Percentiles rank a stretch among this genome's conserved stretches.
phyloP scores from a whole-genome alignment of 2,113 vertebrate species.

The Ramphastos sulfuratus region DNA sequence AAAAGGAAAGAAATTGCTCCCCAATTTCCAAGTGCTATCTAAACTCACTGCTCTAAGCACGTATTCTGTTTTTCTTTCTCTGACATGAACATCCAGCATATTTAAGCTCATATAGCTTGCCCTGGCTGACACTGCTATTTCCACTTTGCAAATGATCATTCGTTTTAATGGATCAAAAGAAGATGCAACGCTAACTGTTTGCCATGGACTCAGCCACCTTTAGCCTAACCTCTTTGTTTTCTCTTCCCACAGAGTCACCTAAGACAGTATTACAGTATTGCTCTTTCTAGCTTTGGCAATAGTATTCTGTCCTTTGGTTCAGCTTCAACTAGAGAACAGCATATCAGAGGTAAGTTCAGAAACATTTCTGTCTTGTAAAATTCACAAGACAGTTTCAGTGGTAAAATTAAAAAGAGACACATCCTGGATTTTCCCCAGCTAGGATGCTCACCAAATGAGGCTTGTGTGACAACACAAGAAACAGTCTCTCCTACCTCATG shows the following conservation, averaged over 20 bases:
- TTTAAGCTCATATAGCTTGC: background rate
- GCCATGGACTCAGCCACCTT: background rate
- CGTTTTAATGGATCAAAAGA: background rate
- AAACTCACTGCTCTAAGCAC: background rate
- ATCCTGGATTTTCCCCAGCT: background rate
- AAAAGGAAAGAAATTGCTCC: background rate
- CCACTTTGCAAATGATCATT: background rate
- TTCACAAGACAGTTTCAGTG: background rate
- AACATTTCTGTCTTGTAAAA: background rate
- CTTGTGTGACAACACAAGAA: background rate
- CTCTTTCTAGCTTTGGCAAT: background rate
- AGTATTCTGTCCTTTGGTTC: background rate
- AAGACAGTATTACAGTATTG: background rate
- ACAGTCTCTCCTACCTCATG: slow-evolving; percentile 83
- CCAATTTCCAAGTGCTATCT: background rate
- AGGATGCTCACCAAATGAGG: background rate
- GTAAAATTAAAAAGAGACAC: background rate
- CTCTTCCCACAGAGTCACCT: background rate
- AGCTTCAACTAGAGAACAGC: background rate
- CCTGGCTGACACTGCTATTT: background rate
- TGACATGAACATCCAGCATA: background rate
- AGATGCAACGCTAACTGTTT: background rate
- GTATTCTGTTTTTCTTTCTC: background rate
- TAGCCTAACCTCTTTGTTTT: background rate
- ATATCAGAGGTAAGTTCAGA: background rate